Conservation (phyloP, 2,797 vertebrate species). For the Morus bassanus region DNA sequence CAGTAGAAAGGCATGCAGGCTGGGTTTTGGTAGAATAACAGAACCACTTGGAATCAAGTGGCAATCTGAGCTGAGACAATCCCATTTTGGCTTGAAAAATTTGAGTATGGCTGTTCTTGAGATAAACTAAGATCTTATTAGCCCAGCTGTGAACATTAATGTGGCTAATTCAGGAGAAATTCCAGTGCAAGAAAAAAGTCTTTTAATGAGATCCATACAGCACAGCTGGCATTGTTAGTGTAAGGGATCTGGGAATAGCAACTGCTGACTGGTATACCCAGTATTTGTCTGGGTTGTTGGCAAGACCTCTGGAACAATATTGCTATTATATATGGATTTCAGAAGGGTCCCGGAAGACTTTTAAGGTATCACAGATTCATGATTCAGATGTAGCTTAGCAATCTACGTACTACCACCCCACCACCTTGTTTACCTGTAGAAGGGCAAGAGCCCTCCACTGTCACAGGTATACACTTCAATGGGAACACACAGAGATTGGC, state of each 20-base stretch:
- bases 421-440: accelerated
- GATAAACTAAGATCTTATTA: not conserved
- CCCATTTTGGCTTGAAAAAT: not conserved
- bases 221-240: not conserved
- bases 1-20: not conserved
- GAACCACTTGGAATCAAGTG: not conserved
- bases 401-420: accelerated
- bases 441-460: not conserved
- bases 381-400: not conserved
- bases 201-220: not conserved
- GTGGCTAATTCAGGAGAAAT: not conserved
- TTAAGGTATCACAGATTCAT: not conserved
- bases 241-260: not conserved
- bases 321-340: not conserved
- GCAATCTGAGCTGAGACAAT: not conserved
- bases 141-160: not conserved
- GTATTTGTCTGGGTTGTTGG: not conserved
- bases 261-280: not conserved
- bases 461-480: not conserved
- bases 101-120: not conserved
- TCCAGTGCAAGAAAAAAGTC: not conserved
- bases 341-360: not conserved
- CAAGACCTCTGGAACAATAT: not conserved
- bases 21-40: not conserved
- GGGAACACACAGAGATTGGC: not conserved